Evolutionary conservation across 2,888 invertebrate species (phyloP).

Genomic region (Eupithecia pulchellata): DNA sequence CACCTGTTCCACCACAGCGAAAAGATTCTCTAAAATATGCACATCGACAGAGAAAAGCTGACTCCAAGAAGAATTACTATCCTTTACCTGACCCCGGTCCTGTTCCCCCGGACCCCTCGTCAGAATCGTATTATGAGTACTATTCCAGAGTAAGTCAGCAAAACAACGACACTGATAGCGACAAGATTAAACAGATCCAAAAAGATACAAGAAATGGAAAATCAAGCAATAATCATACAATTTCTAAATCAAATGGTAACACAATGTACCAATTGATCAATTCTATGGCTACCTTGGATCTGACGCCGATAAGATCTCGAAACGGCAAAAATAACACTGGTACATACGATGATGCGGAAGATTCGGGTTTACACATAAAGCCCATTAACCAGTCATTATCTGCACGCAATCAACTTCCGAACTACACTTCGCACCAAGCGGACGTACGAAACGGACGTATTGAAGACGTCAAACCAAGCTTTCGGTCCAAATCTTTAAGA

Average conservation of each 20-base stretch:
- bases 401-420: slow-evolving; percentile 79
- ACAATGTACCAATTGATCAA: slow-evolving; percentile 80
- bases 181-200: slow-evolving; percentile 76
- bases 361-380: slow-evolving; percentile 79
- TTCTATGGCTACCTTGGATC: slow-evolving; percentile 79
- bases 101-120: slow-evolving; percentile 76
- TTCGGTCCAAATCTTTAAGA: slow-evolving; percentile 83
- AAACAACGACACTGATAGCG: slow-evolving; percentile 80
- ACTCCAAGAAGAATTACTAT: slow-evolving; percentile 74
- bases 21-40: slow-evolving; percentile 83
- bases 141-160: slow-evolving; percentile 83
- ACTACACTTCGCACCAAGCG: slow-evolving; percentile 71
- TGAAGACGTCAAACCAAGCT: slow-evolving; percentile 76
- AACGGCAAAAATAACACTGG: slow-evolving; percentile 68
- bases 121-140: slow-evolving; percentile 82
- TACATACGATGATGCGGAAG: slow-evolving; percentile 75
- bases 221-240: slow-evolving; percentile 47
- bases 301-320: slow-evolving; percentile 72
- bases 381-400: slow-evolving; percentile 77
- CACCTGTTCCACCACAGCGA: slow-evolving; percentile 76
- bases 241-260: slow-evolving; percentile 56
- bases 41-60: slow-evolving; percentile 79
- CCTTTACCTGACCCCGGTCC: slow-evolving; percentile 80
- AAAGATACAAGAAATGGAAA: slow-evolving; percentile 70
- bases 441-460: slow-evolving; percentile 75